Evolutionary conservation across 2,113 vertebrate species (phyloP), one percentile per base, ranked within the genome.

Genomic region (Chaetura pelagica): DNA sequence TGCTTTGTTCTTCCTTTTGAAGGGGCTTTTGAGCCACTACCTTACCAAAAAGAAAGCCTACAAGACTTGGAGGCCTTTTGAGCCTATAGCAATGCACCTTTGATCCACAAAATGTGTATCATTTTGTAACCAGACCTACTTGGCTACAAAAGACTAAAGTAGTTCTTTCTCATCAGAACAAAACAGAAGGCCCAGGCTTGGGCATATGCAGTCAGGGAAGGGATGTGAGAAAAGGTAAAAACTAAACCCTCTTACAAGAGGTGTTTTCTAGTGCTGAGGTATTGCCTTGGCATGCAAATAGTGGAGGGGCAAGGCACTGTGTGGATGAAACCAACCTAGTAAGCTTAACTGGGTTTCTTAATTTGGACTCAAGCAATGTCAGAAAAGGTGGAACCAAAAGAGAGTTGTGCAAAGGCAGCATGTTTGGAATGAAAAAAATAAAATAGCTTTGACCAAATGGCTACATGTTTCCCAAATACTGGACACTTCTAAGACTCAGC

Each of bases 271-370:
- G 52, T 32, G 16, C 61, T 75, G 40, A 87, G 52, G 35, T 52
- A 49, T 35, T 62, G 62, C 22, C 44, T 63, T 68, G 21, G 54
- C 44, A 77, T 10, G 38, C 30, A 81, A 84, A 83, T 1, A 71
- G 24, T 2, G 8, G 34, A 81, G 14, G 66, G 24, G 15, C 19
- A 72, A 83, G 35, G 15, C n/a, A 76, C 26, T 0, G 0, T 14
- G 23, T 20, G 54, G 77, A 57, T 34, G 20, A 87, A 95, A 54
- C 24, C 68, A 90, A 11, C 13, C 59, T 49, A 14, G 5, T 3
- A 58, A 52, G 38, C 27, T 29, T 63, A 64, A 44, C 11, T 22
- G 15, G 20, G 16, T 48, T 67, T 67, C 92, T 79, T 42, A 27
- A 20, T 29, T 15, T 54, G 22, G 38, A 52, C 23, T 52, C n/a